A percentile compares a stretch with the other conserved stretches of the same genome.
These are phyloP conservation scores for Carcina quercana DNA, from an alignment of 2,888 invertebrate genomes.

Conservation along the genomic window DNA sequence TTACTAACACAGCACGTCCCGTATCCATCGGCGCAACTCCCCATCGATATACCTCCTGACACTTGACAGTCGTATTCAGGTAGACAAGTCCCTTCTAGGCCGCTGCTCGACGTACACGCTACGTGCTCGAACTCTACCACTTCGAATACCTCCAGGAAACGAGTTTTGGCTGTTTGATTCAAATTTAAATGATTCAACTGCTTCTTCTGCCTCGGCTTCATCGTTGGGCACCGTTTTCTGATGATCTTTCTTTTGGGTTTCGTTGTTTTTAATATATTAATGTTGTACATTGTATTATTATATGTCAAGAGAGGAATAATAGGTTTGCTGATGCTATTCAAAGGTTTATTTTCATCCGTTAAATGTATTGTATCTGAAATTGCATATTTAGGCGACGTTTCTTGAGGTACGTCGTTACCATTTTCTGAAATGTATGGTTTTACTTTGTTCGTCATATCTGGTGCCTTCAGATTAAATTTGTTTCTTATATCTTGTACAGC, in stretches of 20 bases:
- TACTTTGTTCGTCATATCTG: no score
- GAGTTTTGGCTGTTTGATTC: conserved; percentile 21
- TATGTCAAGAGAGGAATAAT: conserved; percentile 6
- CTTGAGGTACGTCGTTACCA: no score
- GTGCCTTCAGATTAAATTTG: no score
- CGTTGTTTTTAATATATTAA: conserved; percentile 20
- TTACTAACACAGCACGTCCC: conserved; percentile 86
- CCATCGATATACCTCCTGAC: conserved; percentile 76
- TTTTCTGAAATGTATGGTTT: no score
- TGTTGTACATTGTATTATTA: conserved; percentile 26
- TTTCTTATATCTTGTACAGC: no score
- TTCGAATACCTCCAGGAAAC: conserved; percentile 80
- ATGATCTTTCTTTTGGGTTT: conserved; percentile 26
- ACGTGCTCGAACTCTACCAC: conserved; percentile 81
- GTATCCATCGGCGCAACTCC: conserved; percentile 82
- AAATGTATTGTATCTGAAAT: no score
- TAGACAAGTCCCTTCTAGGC: conserved; percentile 82
- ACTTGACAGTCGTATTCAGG: conserved; percentile 78
- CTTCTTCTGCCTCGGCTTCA: conserved; percentile 17
- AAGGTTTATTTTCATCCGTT: no score
- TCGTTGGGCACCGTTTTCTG: conserved; percentile 28
- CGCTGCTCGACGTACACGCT: conserved; percentile 69
- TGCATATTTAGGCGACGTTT: no score
- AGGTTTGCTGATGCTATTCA: no score
- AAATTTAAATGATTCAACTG: conserved; percentile 16